These are phyloP conservation scores for Furnarius figulus DNA, from an alignment of 2,113 vertebrate species.

Conservation along the genomic window DNA sequence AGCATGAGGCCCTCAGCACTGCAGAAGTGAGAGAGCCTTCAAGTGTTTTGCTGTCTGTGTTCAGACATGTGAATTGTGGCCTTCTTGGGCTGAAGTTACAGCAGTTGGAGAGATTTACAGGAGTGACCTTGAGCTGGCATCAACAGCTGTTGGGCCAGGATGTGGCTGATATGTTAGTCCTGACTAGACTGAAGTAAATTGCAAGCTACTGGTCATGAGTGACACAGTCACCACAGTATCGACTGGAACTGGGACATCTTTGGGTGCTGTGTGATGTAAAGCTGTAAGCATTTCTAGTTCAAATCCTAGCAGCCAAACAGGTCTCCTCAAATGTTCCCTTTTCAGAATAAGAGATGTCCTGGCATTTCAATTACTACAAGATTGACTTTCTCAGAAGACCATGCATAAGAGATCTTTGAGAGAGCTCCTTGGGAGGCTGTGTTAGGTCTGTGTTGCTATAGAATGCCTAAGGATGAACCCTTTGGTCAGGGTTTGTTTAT, in stretches of 20 bases:
- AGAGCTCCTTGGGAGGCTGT: not conserved
- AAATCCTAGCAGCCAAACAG: not conserved
- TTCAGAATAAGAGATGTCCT: not conserved
- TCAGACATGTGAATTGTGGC: not conserved
- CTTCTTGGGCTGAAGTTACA: not conserved
- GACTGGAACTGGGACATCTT: not conserved
- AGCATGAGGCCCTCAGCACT: not conserved
- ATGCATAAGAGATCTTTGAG: not conserved
- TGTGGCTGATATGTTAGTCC: not conserved
- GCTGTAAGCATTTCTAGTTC: not conserved
- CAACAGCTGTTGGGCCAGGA: not conserved
- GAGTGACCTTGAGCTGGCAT: not conserved
- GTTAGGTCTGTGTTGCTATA: not conserved
- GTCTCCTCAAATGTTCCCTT: not conserved
- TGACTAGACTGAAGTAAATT: not conserved
- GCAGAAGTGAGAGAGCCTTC: not conserved
- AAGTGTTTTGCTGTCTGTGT: not conserved
- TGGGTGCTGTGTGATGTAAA: not conserved
- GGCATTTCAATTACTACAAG: not conserved
- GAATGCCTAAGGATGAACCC: not conserved
- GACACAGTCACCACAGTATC: not conserved
- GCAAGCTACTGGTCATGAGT: not conserved
- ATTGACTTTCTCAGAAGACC: not conserved
- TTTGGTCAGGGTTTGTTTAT: conserved; percentile 14
- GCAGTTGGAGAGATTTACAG: not conserved